Conservation (phyloP, 2,113 vertebrate genomes). For the Chaetops frenatus region DNA sequence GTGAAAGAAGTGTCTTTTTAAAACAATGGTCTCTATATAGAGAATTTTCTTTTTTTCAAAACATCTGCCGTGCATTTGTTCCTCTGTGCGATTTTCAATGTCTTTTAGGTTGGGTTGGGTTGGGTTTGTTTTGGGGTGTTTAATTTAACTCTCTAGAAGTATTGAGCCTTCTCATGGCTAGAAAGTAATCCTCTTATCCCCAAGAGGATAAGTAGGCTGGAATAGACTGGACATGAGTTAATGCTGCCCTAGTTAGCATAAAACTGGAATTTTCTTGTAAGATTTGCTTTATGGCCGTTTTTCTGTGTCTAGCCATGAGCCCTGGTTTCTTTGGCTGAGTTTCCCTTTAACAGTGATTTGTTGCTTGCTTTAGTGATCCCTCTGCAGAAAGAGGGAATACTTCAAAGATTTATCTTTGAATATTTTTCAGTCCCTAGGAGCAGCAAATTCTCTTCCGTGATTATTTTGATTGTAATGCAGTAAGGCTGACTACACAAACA, state of each 20-base stretch:
- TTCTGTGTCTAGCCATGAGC: background rate
- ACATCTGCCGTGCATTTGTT: rapidly evolving
- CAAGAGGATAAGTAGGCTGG: background rate
- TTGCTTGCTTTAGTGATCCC: background rate
- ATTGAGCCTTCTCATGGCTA: background rate
- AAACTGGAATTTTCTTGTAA: conserved; percentile 1
- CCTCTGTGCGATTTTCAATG: background rate
- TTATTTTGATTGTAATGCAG: background rate
- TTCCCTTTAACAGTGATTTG: background rate
- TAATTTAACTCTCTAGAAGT: background rate
- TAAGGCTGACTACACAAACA: background rate
- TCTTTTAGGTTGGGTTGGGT: background rate
- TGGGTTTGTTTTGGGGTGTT: background rate
- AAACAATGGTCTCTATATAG: background rate
- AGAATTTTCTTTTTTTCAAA: background rate
- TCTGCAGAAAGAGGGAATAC: background rate
- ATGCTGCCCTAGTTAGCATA: background rate
- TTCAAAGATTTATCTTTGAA: background rate
- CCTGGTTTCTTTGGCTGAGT: background rate
- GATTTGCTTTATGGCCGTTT: background rate
- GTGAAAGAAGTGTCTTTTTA: background rate
- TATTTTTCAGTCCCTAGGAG: background rate
- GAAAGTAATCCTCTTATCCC: background rate
- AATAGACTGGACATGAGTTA: background rate
- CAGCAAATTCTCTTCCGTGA: background rate